phyloP scores from a whole-genome alignment of 2,888 invertebrate genomes.

The Choreutis nemorana region DNA sequence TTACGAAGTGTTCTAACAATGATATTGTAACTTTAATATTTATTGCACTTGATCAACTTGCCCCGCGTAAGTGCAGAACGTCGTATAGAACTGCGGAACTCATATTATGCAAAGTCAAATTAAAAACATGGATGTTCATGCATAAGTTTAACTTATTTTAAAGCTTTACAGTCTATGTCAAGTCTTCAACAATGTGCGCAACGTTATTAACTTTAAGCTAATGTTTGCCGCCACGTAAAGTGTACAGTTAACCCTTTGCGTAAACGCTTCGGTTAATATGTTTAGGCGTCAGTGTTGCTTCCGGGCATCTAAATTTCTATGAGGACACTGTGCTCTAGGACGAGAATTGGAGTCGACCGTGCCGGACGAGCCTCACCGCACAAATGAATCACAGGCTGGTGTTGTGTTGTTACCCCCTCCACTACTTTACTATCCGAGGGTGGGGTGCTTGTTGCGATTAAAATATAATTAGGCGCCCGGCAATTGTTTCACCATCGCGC shows the following conservation, averaged over 20 bases:
- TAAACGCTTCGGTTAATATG: conserved; percentile 60
- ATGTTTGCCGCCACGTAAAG: conserved; percentile 32
- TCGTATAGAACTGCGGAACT: neutral
- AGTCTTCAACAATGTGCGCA: conserved; percentile 48
- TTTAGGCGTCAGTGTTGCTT: conserved; percentile 59
- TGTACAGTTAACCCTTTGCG: conserved; percentile 50
- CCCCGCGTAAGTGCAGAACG: conserved; percentile 29
- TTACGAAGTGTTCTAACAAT: conserved; percentile 48
- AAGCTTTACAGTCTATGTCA: conserved; percentile 35
- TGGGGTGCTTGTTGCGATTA: conserved; percentile 52
- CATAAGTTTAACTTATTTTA: conserved; percentile 32
- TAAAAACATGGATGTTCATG: conserved; percentile 43
- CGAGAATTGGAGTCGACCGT: conserved; percentile 31
- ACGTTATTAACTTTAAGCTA: conserved; percentile 62
- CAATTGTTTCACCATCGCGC: conserved; percentile 63
- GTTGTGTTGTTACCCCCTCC: conserved; percentile 24
- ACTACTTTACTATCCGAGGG: conserved; percentile 14
- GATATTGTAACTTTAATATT: conserved; percentile 62
- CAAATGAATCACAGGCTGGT: conserved; percentile 54
- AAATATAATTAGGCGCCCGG: conserved; percentile 63
- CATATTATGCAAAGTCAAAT: conserved; percentile 23
- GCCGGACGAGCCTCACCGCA: conserved; percentile 40
- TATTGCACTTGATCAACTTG: conserved; percentile 61
- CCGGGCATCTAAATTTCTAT: conserved; percentile 62
- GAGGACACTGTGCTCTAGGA: conserved; percentile 58